Conservation (phyloP, 2,113 vertebrate species). For the Lethenteron camtschaticum region DNA sequence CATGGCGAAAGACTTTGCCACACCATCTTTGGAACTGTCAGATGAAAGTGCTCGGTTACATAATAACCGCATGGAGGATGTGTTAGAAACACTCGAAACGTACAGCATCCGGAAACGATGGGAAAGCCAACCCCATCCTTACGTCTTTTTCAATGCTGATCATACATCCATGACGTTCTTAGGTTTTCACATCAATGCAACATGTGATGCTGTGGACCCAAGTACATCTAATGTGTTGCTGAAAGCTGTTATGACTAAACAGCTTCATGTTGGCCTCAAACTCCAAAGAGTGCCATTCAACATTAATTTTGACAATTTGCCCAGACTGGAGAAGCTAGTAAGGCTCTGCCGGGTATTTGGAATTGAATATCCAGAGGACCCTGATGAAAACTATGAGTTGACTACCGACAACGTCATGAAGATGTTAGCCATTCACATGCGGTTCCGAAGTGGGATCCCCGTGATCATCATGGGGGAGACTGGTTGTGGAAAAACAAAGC, state of each 20-base stretch:
- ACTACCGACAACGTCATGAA: conserved; percentile 44
- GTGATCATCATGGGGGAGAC: conserved; percentile 44
- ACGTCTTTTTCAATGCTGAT: conserved; percentile 36
- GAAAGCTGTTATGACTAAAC: conserved; percentile 19
- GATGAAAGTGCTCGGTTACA: conserved; percentile 34
- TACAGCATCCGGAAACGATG: conserved; percentile 26
- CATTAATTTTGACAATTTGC: conserved; percentile 26
- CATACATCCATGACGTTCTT: conserved; percentile 33
- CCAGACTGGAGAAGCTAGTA: conserved; percentile 25
- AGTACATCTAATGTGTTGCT: conserved; percentile 19
- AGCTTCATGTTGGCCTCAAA: conserved; percentile 19
- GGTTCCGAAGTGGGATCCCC: conserved; percentile 36
- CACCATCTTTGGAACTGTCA: conserved; percentile 25
- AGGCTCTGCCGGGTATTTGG: conserved; percentile 30
- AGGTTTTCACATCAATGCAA: conserved; percentile 24
- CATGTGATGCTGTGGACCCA: conserved; percentile 22
- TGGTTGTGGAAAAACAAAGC: conserved; percentile 36
- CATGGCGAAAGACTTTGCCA: conserved; percentile 38
- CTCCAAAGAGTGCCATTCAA: conserved; percentile 26
- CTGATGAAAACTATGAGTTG: conserved; percentile 34
- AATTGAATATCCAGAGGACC: conserved; percentile 19
- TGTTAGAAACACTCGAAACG: conserved; percentile 34
- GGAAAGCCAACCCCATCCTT: conserved; percentile 34
- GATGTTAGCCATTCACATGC: conserved; percentile 41
- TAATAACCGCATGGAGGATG: not conserved